Conservation (phyloP, 1,140 invertebrate species). For the Adoxophyes honmai region DNA sequence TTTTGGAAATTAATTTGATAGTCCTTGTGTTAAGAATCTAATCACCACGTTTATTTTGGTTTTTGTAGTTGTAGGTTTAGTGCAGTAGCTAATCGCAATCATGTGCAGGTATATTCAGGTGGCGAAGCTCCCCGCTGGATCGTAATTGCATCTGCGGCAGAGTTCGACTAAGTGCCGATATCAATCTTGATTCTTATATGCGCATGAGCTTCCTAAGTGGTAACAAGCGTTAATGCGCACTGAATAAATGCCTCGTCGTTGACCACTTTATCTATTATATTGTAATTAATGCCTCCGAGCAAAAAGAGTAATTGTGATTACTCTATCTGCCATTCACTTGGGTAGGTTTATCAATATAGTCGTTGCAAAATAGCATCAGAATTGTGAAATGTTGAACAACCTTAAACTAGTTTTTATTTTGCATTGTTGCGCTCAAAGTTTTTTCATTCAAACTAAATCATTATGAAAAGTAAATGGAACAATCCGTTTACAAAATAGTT, state of each 20-base stretch:
- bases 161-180: constrained; percentile 45
- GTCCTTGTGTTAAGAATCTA: no score
- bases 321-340: neutral
- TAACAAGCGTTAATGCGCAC: constrained; percentile 17
- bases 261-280: neutral
- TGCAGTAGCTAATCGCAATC: no score
- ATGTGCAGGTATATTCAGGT: no score
- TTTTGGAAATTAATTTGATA: no score
- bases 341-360: neutral
- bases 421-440: no score
- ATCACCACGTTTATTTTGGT: no score
- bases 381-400: no score
- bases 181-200: constrained; percentile 35
- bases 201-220: constrained; percentile 27
- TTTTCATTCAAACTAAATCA: no score
- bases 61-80: no score
- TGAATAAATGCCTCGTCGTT: neutral
- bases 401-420: no score
- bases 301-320: neutral
- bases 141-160: constrained; percentile 53
- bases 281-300: neutral
- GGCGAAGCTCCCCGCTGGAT: constrained; percentile 21
- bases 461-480: no score
- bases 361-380: neutral
- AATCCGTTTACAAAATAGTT: no score